Percentiles rank a stretch among this genome's conserved stretches.
Conservation (phyloP, 1,140 invertebrate species). For the Drosophila yakuba region DNA sequence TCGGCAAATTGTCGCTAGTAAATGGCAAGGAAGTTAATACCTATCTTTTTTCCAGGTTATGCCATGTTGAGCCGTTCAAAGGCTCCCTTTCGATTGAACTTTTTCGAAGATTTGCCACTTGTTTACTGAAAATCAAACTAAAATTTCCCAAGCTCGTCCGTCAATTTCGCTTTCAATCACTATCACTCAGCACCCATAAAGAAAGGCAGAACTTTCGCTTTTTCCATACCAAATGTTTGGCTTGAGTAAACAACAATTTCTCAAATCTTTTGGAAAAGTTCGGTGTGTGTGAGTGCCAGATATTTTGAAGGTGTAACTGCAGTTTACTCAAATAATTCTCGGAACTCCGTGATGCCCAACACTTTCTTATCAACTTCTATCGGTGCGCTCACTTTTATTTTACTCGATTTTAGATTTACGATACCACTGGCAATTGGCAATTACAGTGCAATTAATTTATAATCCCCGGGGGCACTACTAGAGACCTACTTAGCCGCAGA, state of each 20-base stretch:
- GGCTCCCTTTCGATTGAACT: too few relatives aligned
- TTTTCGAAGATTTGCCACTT: not conserved
- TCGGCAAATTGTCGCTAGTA: slow-evolving; percentile 74
- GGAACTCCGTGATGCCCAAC: slow-evolving; percentile 14
- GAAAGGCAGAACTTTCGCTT: slow-evolving; percentile 38
- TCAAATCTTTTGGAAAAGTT: slow-evolving; percentile 13
- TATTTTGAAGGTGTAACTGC: slow-evolving; percentile 14
- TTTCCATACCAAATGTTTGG: slow-evolving; percentile 20
- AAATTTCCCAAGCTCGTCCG: slow-evolving; percentile 12
- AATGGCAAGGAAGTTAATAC: slow-evolving; percentile 25
- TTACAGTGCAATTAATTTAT: slow-evolving; percentile 63
- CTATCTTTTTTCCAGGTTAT: too few relatives aligned
- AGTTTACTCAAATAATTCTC: slow-evolving; percentile 18
- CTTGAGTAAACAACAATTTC: slow-evolving; percentile 31
- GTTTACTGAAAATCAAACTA: not conserved
- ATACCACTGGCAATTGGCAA: slow-evolving; percentile 52
- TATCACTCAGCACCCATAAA: slow-evolving; percentile 11
- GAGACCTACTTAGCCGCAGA: slow-evolving; percentile 44
- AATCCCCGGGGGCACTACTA: slow-evolving; percentile 41
- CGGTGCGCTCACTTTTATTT: slow-evolving; percentile 15
- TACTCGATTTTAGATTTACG: slow-evolving; percentile 39
- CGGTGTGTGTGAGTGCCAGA: not conserved
- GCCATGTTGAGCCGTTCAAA: too few relatives aligned
- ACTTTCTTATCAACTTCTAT: slow-evolving; percentile 27
- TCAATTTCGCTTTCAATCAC: slow-evolving; percentile 32